Percentiles rank a stretch among this genome's conserved stretches.
These are phyloP conservation scores for Anthonomus grandis DNA, from an alignment of 1,140 invertebrate species.

Conservation along the genomic window DNA sequence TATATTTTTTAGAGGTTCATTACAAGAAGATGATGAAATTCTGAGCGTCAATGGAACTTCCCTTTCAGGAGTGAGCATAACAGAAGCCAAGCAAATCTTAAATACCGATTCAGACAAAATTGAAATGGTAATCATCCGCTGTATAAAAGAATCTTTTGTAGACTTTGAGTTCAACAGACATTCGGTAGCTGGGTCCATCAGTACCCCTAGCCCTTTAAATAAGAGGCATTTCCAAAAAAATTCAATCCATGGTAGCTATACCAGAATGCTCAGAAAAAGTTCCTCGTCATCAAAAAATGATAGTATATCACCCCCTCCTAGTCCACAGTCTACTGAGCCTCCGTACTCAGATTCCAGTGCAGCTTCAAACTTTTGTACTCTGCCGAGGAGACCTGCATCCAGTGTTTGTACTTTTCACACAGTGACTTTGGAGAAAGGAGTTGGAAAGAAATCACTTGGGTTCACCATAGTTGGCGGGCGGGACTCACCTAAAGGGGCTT, in stretches of 20 bases:
- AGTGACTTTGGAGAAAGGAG: constrained; percentile 78
- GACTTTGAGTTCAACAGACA: constrained; percentile 60
- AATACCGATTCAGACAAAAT: constrained; percentile 64
- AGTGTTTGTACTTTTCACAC: constrained; percentile 67
- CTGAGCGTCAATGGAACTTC: constrained; percentile 77
- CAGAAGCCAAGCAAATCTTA: constrained; percentile 71
- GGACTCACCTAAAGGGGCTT: constrained; percentile 81
- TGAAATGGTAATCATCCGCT: constrained; percentile 62
- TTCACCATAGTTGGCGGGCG: constrained; percentile 89
- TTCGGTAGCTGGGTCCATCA: constrained; percentile 27
- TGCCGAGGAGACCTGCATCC: constrained; percentile 64
- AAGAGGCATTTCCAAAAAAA: constrained; percentile 58
- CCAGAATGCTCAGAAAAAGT: constrained; percentile 51
- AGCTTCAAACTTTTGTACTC: constrained; percentile 65
- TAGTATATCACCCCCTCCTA: constrained; percentile 36
- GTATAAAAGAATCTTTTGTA: constrained; percentile 63
- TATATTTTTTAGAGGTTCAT: no score
- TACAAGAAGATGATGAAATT: constrained; percentile 78
- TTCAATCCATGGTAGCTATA: constrained; percentile 58
- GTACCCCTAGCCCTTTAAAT: constrained; percentile 40
- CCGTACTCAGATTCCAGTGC: constrained; percentile 45
- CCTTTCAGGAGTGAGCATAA: constrained; percentile 69
- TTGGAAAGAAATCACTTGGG: constrained; percentile 79
- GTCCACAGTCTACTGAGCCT: constrained; percentile 14
- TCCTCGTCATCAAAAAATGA: constrained; percentile 46